Evolutionary conservation across 2,113 vertebrate genomes (phyloP).

Genomic region (Canis aureus): DNA sequence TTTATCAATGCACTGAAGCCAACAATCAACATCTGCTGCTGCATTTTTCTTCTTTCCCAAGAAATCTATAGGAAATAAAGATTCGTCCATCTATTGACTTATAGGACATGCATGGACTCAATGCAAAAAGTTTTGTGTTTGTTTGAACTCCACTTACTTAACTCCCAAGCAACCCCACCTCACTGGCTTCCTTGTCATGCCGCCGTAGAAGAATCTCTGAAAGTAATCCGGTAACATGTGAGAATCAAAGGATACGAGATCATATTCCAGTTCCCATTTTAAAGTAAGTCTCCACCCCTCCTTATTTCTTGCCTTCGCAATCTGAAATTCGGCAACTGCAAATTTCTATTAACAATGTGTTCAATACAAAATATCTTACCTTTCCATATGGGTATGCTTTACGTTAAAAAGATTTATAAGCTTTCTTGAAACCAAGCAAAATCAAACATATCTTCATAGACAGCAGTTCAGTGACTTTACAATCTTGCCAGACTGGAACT

Average conservation of each 20-base stretch:
- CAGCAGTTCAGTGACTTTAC: neutral
- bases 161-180: neutral
- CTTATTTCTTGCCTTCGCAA: neutral
- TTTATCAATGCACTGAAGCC: neutral
- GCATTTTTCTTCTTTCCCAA: neutral
- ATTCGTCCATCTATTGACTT: neutral
- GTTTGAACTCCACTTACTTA: neutral
- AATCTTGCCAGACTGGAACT: neutral
- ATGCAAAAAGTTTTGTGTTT: neutral
- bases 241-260: constrained; percentile 29
- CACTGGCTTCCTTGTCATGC: neutral
- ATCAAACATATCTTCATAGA: neutral
- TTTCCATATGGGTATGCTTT: neutral
- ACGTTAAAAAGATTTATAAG: neutral
- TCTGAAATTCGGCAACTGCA: neutral
- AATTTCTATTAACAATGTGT: constrained; percentile 5
- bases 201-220: constrained; percentile 39
- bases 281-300: neutral
- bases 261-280: constrained; percentile 43
- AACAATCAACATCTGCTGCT: neutral
- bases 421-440: constrained; percentile 24
- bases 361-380: neutral
- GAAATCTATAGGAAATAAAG: neutral
- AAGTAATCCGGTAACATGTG: constrained; percentile 50
- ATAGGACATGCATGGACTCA: neutral